Evolutionary conservation across 1,140 invertebrate genomes (phyloP).

Genomic region (Bombus superbus): DNA sequence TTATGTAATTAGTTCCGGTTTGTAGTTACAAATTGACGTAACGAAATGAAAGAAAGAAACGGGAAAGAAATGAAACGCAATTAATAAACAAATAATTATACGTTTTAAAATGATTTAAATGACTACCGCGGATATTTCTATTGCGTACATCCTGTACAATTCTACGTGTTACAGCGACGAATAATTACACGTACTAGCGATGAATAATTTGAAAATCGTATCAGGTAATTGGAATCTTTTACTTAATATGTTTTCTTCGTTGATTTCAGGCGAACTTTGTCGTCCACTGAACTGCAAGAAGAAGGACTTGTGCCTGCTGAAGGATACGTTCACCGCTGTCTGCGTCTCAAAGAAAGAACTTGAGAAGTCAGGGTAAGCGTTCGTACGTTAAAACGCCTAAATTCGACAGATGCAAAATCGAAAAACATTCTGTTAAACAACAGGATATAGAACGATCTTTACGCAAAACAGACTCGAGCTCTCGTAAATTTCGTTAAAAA

Average conservation of each 20-base stretch:
- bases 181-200: neutral
- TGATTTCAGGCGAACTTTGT: constrained; percentile 91
- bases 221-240: neutral
- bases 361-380: constrained; percentile 90
- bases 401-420: no score
- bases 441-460: neutral
- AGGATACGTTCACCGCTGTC: constrained; percentile 93
- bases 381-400: neutral
- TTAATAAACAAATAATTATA: no score
- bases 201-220: neutral
- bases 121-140: no score
- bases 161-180: no score
- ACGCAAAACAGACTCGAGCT: neutral
- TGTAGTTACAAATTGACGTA: neutral
- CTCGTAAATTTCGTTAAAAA: neutral
- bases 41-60: neutral
- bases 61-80: no score
- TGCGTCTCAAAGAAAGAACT: constrained; percentile 94
- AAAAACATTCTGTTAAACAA: no score
- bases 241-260: neutral
- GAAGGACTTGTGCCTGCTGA: constrained; percentile 92
- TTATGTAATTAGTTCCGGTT: neutral
- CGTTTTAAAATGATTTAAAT: no score
- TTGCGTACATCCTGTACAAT: no score
- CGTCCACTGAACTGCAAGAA: constrained; percentile 93